Percentiles rank a stretch among this genome's conserved stretches.
These are phyloP conservation scores for Paracyclopina nana DNA, from an alignment of 1,140 invertebrate species.

Conservation along the genomic window DNA sequence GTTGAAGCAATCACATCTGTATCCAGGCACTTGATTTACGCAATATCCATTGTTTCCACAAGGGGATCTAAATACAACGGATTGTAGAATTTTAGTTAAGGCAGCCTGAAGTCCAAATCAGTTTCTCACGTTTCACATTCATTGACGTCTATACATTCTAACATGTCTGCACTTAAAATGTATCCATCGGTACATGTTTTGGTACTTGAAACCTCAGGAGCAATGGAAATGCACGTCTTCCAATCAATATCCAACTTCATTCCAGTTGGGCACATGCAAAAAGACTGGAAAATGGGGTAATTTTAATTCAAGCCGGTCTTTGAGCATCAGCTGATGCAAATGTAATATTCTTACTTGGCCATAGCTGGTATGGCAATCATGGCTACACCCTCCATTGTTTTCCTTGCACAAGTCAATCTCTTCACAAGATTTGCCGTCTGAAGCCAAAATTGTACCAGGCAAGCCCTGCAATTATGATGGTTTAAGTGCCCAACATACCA, in stretches of 20 bases:
- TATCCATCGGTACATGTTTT: constrained; percentile 27
- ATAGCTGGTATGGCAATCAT: constrained; percentile 35
- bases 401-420: constrained; percentile 25
- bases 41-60: constrained; percentile 20
- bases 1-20: constrained; percentile 1
- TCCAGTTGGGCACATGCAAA: constrained; percentile 35
- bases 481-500: neutral
- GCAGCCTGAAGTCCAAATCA: constrained; percentile 37
- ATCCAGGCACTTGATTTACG: neutral
- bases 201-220: constrained; percentile 13
- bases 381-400: constrained; percentile 29
- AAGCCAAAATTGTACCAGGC: constrained; percentile 21
- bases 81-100: too few species aligned
- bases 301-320: too few species aligned
- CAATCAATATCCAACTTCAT: constrained; percentile 30
- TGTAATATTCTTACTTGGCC: too few species aligned
- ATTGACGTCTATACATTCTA: constrained; percentile 34
- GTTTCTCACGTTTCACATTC: constrained; percentile 31
- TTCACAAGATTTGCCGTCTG: constrained; percentile 34
- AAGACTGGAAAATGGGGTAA: too few species aligned
- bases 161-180: constrained; percentile 27
- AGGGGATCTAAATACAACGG: too few species aligned
- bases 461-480: neutral
- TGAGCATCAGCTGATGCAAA: too few species aligned
- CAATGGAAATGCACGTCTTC: constrained; percentile 21